Evolutionary conservation across 2,888 invertebrate species (phyloP).

Genomic region (Phaedon cochleariae): DNA sequence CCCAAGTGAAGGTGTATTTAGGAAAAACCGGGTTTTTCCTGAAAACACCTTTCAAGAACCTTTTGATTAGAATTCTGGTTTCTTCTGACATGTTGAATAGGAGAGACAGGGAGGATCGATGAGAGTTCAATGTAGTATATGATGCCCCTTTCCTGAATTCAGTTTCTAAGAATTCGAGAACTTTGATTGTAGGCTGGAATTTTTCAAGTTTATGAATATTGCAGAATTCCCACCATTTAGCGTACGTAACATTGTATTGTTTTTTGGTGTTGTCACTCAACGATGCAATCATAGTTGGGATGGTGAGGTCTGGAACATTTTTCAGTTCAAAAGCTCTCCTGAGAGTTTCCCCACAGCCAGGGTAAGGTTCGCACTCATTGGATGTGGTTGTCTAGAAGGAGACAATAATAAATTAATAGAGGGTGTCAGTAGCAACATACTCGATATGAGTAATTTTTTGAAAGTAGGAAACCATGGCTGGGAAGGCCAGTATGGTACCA

Average conservation of each 20-base stretch:
- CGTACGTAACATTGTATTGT: background rate
- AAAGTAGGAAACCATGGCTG: background rate
- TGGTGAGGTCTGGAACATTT: background rate
- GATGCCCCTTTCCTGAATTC: background rate
- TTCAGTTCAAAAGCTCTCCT: background rate
- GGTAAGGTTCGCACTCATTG: no score
- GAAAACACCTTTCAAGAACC: background rate
- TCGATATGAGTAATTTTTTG: background rate
- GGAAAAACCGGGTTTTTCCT: background rate
- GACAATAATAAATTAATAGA: no score
- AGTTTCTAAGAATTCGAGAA: constrained; percentile 3
- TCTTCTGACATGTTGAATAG: background rate
- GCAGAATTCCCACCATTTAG: background rate
- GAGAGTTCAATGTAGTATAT: background rate
- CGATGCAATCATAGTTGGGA: background rate
- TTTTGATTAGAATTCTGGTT: background rate
- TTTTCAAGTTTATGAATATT: background rate
- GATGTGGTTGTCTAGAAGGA: no score
- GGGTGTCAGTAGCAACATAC: no score
- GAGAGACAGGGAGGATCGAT: background rate
- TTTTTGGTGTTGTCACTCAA: background rate
- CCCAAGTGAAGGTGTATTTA: background rate
- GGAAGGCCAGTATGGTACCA: background rate
- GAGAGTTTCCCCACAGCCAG: background rate
- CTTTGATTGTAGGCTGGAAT: background rate